Evolutionary conservation across 2,113 vertebrate species (phyloP).

Genomic region (Phodopus roborovskii): DNA sequence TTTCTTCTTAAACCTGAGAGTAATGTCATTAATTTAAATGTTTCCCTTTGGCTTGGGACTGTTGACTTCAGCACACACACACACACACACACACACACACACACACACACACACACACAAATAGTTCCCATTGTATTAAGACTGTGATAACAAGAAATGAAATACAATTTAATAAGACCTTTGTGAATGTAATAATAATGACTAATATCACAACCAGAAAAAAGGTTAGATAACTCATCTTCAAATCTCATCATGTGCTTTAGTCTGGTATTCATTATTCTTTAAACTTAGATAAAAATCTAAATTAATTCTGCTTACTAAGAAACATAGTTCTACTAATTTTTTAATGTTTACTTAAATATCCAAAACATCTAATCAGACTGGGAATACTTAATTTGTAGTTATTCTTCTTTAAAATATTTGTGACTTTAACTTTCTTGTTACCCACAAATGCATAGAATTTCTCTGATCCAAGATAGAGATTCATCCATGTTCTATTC

Average conservation of each 20-base stretch:
- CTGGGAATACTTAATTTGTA: not conserved
- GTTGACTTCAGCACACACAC: not conserved
- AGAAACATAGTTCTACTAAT: not conserved
- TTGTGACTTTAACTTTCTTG: not conserved
- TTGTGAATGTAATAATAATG: not conserved
- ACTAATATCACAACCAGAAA: not conserved
- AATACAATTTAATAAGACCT: conserved; percentile 36
- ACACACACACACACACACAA: conserved; percentile 1
- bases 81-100: conserved; percentile 26
- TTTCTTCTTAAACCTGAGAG: not conserved
- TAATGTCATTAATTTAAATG: conserved; percentile 34
- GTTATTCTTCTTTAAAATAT: not conserved
- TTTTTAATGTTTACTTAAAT: conserved; percentile 34
- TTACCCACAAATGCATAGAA: not conserved
- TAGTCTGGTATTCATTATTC: not conserved
- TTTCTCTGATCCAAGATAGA: not conserved
- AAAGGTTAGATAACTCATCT: not conserved
- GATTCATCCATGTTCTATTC: not conserved
- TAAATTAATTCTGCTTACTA: conserved; percentile 50
- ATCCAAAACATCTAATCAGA: not conserved
- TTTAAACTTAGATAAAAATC: not conserved
- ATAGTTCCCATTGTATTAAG: conserved; percentile 14
- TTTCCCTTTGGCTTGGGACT: conserved; percentile 2
- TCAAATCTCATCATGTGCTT: not conserved
- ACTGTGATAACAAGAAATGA: conserved; percentile 57